Percentiles rank a stretch among this genome's conserved stretches.
Evolutionary conservation across 2,797 vertebrate species (phyloP).

Genomic region (Streptopelia turtur): DNA sequence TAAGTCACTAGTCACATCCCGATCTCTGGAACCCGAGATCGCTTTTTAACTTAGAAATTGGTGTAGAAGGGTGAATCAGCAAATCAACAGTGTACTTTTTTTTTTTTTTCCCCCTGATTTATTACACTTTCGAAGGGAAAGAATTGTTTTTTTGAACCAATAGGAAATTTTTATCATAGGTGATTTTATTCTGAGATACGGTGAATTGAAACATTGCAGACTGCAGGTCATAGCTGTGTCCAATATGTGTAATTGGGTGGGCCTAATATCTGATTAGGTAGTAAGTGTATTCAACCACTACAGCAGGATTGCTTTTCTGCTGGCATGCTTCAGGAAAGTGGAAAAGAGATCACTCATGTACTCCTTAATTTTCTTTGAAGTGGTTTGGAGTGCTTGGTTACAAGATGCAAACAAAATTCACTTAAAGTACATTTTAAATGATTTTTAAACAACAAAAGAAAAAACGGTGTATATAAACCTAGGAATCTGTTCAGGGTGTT

Average conservation of each 20-base stretch:
- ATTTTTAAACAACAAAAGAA: background rate
- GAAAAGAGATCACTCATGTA: background rate
- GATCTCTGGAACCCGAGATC: background rate
- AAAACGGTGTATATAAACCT: background rate
- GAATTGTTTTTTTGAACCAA: background rate
- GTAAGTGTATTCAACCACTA: background rate
- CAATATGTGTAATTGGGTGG: background rate
- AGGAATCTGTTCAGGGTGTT: background rate
- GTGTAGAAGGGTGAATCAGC: background rate
- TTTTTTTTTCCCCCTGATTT: background rate
- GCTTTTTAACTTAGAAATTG: background rate
- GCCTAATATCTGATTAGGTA: background rate
- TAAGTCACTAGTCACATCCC: background rate
- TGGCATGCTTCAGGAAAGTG: background rate
- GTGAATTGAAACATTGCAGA: background rate
- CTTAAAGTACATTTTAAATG: background rate
- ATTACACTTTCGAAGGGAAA: background rate
- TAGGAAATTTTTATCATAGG: background rate
- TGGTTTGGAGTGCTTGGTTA: background rate
- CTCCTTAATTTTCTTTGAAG: background rate
- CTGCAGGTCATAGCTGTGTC: background rate
- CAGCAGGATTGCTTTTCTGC: background rate
- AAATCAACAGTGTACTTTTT: background rate
- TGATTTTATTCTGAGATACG: background rate
- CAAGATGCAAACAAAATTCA: background rate